A percentile compares a stretch with the other conserved stretches of the same genome.
These are phyloP conservation scores for Pseudorasbora parva DNA, from an alignment of 2,113 vertebrate genomes.

Conservation along the genomic window DNA sequence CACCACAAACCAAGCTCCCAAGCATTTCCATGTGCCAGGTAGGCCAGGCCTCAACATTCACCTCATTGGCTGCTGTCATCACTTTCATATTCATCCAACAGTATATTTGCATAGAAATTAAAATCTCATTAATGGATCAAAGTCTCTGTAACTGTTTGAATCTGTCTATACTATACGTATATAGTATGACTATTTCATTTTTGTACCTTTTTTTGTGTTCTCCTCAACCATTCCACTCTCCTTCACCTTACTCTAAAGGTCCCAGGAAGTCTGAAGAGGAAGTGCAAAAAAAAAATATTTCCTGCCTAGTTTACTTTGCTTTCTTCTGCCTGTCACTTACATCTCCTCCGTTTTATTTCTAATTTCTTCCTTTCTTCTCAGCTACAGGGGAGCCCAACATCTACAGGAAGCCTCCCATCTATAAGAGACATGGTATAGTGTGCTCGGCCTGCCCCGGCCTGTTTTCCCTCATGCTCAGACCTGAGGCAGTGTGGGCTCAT, in stretches of 20 bases:
- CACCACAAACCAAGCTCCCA: conserved; percentile 95
- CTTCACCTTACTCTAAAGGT: conserved; percentile 5
- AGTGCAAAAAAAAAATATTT: conserved; percentile 43
- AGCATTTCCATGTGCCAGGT: conserved; percentile 99
- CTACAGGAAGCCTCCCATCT: conserved; percentile 99
- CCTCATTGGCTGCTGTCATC: conserved; percentile 29
- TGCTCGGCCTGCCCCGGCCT: conserved; percentile 70
- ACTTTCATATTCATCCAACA: conserved; percentile 28
- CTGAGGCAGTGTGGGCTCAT: conserved; percentile 38
- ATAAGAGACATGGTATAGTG: conserved; percentile 93
- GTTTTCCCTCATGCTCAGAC: conserved; percentile 49
- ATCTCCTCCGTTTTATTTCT: conserved; percentile 64
- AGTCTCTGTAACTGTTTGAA: conserved; percentile 8
- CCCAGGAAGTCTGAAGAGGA: conserved; percentile 30
- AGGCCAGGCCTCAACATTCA: conserved; percentile 73
- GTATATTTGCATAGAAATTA: neutral
- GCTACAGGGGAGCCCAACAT: conserved; percentile 94
- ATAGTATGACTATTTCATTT: conserved; percentile 20
- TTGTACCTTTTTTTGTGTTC: neutral
- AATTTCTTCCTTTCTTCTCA: conserved; percentile 77
- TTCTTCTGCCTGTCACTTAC: conserved; percentile 36
- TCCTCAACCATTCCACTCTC: conserved; percentile 48
- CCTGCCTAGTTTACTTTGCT: conserved; percentile 31
- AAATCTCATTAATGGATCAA: conserved; percentile 9
- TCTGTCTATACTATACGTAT: conserved; percentile 26